phyloP scores from a whole-genome alignment of 2,797 vertebrate genomes.

The Coluber constrictor region DNA sequence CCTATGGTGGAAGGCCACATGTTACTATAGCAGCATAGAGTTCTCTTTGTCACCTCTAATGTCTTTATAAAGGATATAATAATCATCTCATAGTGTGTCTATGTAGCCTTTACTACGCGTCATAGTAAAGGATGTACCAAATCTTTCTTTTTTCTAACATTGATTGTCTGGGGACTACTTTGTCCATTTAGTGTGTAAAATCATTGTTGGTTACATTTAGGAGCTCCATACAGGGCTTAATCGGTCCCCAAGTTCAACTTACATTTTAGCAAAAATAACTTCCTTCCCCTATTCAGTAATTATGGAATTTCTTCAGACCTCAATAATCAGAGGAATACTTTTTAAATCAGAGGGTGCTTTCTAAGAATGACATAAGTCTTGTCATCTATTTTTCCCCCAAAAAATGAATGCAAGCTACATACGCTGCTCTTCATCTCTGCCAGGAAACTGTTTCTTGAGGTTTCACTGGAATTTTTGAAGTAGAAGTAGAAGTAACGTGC shows the following conservation, averaged over 20 bases:
- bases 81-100: background rate
- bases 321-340: background rate
- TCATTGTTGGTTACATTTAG: background rate
- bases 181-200: background rate
- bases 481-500: background rate
- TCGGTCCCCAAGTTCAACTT: background rate
- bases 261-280: background rate
- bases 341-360: background rate
- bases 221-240: background rate
- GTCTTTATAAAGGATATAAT: background rate
- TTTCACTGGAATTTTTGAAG: background rate
- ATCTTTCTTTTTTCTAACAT: background rate
- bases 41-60: background rate
- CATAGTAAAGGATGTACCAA: background rate
- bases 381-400: background rate
- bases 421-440: background rate
- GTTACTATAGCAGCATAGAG: background rate
- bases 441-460: background rate
- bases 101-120: background rate
- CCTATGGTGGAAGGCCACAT: background rate
- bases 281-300: background rate
- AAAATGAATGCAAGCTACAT: background rate
- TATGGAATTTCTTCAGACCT: background rate
- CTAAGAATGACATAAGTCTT: background rate
- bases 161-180: background rate